phyloP scores from a whole-genome alignment of 1,140 invertebrate species.

The Zaprionus africanus region DNA sequence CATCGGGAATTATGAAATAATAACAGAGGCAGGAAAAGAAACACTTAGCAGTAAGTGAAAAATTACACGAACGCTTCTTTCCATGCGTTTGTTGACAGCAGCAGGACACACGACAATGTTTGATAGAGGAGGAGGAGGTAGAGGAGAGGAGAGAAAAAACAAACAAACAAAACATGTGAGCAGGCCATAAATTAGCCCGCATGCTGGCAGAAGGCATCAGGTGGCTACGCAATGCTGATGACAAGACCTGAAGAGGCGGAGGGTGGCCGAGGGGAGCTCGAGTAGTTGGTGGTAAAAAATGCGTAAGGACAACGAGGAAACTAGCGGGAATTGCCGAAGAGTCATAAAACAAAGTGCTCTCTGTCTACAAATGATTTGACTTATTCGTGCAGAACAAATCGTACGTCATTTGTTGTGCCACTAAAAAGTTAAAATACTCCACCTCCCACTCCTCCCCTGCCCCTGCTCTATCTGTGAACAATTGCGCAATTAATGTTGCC shows the following conservation, averaged over 20 bases:
- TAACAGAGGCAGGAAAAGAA: slow-evolving; percentile 49
- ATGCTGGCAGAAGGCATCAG: slow-evolving; percentile 57
- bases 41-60: slow-evolving; percentile 75
- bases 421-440: slow-evolving; percentile 63
- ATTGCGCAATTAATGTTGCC: slow-evolving; percentile 79
- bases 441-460: neutral
- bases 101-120: slow-evolving; percentile 40
- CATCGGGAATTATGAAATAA: slow-evolving; percentile 75
- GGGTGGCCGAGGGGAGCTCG: neutral
- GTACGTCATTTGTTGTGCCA: slow-evolving; percentile 78
- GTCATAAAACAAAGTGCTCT: slow-evolving; percentile 80
- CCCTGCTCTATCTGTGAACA: slow-evolving; percentile 42
- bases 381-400: slow-evolving; percentile 82
- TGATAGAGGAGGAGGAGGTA: slow-evolving; percentile 33
- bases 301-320: slow-evolving; percentile 25
- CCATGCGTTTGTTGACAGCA: slow-evolving; percentile 39
- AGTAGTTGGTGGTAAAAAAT: slow-evolving; percentile 39
- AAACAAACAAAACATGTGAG: slow-evolving; percentile 61
- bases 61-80: slow-evolving; percentile 57
- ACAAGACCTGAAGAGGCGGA: neutral
- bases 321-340: slow-evolving; percentile 57
- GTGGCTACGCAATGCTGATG: slow-evolving; percentile 68
- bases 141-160: slow-evolving; percentile 34
- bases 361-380: slow-evolving; percentile 80
- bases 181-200: slow-evolving; percentile 79